Base-by-base conservation (phyloP, 2,888 invertebrate genomes). In the Poecilus cupreus region DNA sequence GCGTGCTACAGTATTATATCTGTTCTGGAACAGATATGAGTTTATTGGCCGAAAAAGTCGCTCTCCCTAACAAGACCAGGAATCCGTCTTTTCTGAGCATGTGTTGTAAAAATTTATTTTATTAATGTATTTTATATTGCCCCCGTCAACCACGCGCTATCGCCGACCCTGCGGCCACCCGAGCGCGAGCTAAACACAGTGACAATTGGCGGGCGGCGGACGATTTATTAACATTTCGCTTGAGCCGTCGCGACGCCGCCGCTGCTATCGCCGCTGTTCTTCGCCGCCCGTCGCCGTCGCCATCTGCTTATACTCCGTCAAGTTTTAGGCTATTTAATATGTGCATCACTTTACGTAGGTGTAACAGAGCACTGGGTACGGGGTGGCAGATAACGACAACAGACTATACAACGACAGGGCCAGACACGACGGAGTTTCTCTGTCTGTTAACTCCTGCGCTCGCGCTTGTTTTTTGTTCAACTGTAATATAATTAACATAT, bases 401-500 rank as follows among this genome's bases (percentile, higher is more conserved):
- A 24, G 16, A 57, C 22, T 57, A 24, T 57, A 57, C 57, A 24
- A 57, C n/a, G 10, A 18, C 8, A 22, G 22, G 11, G 54, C 16
- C 60, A 60, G 13, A 60, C 26, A 26, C 32, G n/a, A 24, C 54
- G 11, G 60, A 60, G 60, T 60, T 60, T 60, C 60, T 60, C 11
- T 26, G 32, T 26, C 51, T 51, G 51, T 18, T 18, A 51, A 51
- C 51, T 26, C 60, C 60, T 26, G 26, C 54, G 26, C 37, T 24
- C 60, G 26, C 13, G 24, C 60, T 60, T 60, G 64, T 64, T 78
- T 78, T 78, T 78, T 43, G 60, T 64, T 77, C 78, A 8, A 37
- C 51, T 51, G 79, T 79, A 79, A 79, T 79, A 79, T 79, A 79
- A 79, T 79, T 79, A 79, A 79, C 79, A 79, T 79, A 79, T 79